These are phyloP conservation scores for Philypnodon macrostomus DNA, from an alignment of 2,797 vertebrate genomes.

Conservation along the genomic window DNA sequence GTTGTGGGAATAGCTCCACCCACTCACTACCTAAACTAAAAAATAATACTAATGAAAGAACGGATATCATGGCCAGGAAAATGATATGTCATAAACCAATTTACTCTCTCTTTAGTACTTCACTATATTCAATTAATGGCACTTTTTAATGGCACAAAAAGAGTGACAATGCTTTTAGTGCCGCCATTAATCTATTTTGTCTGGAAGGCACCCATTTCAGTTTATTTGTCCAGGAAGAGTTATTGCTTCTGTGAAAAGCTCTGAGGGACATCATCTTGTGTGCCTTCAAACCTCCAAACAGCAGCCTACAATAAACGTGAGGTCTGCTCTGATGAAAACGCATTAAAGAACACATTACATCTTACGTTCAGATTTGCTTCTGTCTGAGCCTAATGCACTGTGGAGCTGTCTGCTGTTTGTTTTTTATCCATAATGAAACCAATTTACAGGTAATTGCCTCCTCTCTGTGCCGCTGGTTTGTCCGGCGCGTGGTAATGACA, in stretches of 20 bases:
- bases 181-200: constrained; percentile 24
- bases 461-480: constrained; percentile 34
- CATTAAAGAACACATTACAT: constrained; percentile 36
- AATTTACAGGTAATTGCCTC: constrained; percentile 64
- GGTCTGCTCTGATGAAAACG: constrained; percentile 21
- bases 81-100: too few species aligned
- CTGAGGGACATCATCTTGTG: constrained; percentile 24
- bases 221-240: constrained; percentile 15
- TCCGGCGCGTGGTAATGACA: constrained; percentile 46
- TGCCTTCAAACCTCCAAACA: constrained; percentile 31
- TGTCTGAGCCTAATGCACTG: constrained; percentile 27
- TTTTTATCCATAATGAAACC: constrained; percentile 50
- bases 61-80: too few species aligned
- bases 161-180: constrained; percentile 14
- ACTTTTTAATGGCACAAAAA: constrained; percentile 3
- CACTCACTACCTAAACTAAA: too few species aligned
- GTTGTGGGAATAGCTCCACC: too few species aligned
- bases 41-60: too few species aligned
- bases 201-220: constrained; percentile 11
- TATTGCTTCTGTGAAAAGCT: constrained; percentile 10
- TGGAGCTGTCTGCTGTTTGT: constrained; percentile 18
- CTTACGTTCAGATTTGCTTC: constrained; percentile 32
- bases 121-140: too few species aligned
- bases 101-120: too few species aligned
- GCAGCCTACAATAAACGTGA: constrained; percentile 11